A percentile compares a stretch with the other conserved stretches of the same genome.
Evolutionary conservation across 2,113 vertebrate genomes (phyloP).

Genomic region (Siniperca chuatsi): DNA sequence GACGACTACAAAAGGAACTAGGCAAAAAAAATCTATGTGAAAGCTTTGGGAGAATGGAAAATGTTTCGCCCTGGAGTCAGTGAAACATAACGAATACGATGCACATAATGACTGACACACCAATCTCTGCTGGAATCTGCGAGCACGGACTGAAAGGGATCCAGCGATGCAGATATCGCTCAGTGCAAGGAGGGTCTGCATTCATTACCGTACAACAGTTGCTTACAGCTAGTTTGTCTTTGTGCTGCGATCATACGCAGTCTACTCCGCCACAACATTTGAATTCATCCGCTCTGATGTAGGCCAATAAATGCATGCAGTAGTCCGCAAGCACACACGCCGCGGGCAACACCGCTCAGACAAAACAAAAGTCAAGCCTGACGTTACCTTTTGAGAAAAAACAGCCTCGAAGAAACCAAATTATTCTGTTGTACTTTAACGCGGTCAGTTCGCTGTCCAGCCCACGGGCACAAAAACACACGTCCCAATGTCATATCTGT

Average conservation of each 20-base stretch:
- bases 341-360: conserved; percentile 36
- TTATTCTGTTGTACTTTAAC: conserved; percentile 53
- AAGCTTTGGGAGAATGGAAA: conserved; percentile 30
- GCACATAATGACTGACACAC: conserved; percentile 65
- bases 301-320: conserved; percentile 58
- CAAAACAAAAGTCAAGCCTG: conserved; percentile 63
- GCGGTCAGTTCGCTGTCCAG: conserved; percentile 68
- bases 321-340: conserved; percentile 41
- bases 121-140: conserved; percentile 65
- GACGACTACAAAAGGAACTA: conserved; percentile 40
- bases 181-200: conserved; percentile 63
- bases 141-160: conserved; percentile 35
- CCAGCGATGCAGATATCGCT: conserved; percentile 60
- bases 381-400: conserved; percentile 38
- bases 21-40: conserved; percentile 17
- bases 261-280: conserved; percentile 62
- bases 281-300: conserved; percentile 66
- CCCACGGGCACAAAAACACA: conserved; percentile 70
- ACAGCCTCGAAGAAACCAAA: conserved; percentile 43
- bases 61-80: conserved; percentile 44
- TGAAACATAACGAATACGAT: conserved; percentile 48
- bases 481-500: conserved; percentile 59
- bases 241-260: conserved; percentile 71
- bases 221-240: conserved; percentile 74
- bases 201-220: conserved; percentile 75